Percentiles rank a stretch among this genome's conserved stretches.
Conservation (phyloP, 2,797 vertebrate genomes). For the Typhlichthys subterraneus region DNA sequence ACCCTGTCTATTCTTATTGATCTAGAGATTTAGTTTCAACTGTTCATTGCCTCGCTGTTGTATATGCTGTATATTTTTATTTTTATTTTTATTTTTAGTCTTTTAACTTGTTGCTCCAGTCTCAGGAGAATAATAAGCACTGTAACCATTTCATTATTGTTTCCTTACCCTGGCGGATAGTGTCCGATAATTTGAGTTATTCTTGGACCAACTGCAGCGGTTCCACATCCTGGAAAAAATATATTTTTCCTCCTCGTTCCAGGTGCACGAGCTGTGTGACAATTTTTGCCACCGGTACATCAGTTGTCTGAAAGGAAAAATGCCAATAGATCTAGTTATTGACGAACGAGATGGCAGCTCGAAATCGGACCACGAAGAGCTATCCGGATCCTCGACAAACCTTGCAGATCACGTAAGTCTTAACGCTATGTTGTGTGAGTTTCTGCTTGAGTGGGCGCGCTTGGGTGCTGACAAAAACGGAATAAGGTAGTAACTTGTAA, state of each 20-base stretch:
- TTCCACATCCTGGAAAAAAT: conserved; percentile 68
- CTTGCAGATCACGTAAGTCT: conserved; percentile 98
- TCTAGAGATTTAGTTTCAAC: conserved; percentile 72
- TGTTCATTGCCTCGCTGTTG: conserved; percentile 65
- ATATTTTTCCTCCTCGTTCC: conserved; percentile 54
- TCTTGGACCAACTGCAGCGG: conserved; percentile 79
- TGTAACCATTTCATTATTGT: conserved; percentile 94
- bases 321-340: conserved; percentile 99
- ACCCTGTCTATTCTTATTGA: conserved; percentile 57
- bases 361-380: conserved; percentile 98
- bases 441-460: conserved; percentile 8
- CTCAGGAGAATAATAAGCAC: conserved; percentile 91
- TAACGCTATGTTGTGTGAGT: conserved; percentile 15
- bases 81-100: conserved; percentile 41
- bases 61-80: conserved; percentile 37
- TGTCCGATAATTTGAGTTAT: conserved; percentile 85
- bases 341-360: conserved; percentile 98
- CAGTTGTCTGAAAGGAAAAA: conserved; percentile 99
- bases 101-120: conserved; percentile 93
- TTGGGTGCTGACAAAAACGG: background rate
- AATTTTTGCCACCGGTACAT: conserved; percentile 99
- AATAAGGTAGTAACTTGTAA: background rate
- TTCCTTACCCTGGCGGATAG: conserved; percentile 87
- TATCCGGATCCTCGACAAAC: conserved; percentile 98
- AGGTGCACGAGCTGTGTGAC: conserved; percentile 99